Evolutionary conservation across 2,113 vertebrate species (phyloP), one percentile per base, ranked within the genome.

Genomic region (Indicator indicator): DNA sequence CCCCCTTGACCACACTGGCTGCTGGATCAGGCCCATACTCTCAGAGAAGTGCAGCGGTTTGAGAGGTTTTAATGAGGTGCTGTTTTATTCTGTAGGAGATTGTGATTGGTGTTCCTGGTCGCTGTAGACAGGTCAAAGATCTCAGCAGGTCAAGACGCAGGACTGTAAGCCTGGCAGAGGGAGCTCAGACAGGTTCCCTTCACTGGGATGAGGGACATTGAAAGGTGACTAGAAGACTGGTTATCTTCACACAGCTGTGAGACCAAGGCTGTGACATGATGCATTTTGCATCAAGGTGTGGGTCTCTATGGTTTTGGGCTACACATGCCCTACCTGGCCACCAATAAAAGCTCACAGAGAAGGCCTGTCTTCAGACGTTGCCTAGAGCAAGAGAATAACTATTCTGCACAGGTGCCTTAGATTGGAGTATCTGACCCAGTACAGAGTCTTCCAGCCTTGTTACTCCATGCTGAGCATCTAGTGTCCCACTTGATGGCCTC

Each of bases 51-150:
- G 27, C 11, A 56, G 9, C 26, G 4, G 83, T 71, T 52, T 42
- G 64, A 24, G 19, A 3, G 5, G 3, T 33, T 78, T 42, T 38
- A 76, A 67, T 50, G 50, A 59, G 32, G 4, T 9, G 38, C 5
- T 9, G 10, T 56, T 77, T 77, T 58, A n/a, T 83, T 83, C 62
- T 18, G 10, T 60, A 54, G 55, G 30, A 36, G 24, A 48, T 64
- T 0, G 0, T 32, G 38, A 27, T 12, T 55, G 16, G 2, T 58
- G 26, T 40, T 86, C 11, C 12, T 0, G 2, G 7, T 16, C 2
- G 1, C 42, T 46, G 23, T 24, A 60, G 56, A 16, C 69, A 1
- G 27, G 24, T 9, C 16, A 78, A 63, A 73, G 30, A 30, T 26
- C 18, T 60, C 2, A 1, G 16, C 23, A 70, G n/a, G 42, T 42